Evolutionary conservation across 2,888 invertebrate species (phyloP), one percentile per base, ranked within the genome.

Genomic region (Habrosyne pyritoides): DNA sequence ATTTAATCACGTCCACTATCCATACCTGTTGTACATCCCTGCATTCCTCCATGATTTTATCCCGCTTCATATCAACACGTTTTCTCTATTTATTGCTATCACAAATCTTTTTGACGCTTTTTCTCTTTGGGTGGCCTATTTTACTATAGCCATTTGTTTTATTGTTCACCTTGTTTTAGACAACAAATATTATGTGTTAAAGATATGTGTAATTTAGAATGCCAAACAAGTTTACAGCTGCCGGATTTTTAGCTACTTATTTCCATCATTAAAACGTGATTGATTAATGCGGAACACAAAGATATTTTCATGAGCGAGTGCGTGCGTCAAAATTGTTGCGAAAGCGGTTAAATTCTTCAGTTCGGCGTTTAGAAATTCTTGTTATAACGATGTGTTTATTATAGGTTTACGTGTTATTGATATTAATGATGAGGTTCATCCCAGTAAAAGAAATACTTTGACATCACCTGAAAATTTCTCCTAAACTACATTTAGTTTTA

Each of bases 171-270:
- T 50, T 21, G 21, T 24, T 26, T 21, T 14, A 10, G 7, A 49
- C 73, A 64, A 50, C 21, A 50, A 63, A 71, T 71, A 71, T 64
- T 60, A 56, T 57, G 51, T 53, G 54, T 48, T 47, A 49, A 63
- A 59, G 57, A 64, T 42, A 69, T 58, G 12, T 12, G n/a, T 10
- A 4, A 48, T 48, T 28, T 24, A 26, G 18, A 7, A 14, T 24
- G 24, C 18, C 10, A 10, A 14, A 26, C 2, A 26, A 14, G n/a
- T 22, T 26, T 26, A 49, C 3, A 49, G 14, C 14, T 26, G 12
- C 6, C 5, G 7, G 24, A 5, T 24, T 14, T 42, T 42, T 5
- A 36, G 24, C 7, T 14, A 36, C 1, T 2, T 12, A 42, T 14
- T 42, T 18, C 7, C 6, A 42, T 18, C 8, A 42, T 42, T 42